A percentile compares a stretch with the other conserved stretches of the same genome.
Conservation (phyloP, 2,888 invertebrate species). For the Dioctria linearis region DNA sequence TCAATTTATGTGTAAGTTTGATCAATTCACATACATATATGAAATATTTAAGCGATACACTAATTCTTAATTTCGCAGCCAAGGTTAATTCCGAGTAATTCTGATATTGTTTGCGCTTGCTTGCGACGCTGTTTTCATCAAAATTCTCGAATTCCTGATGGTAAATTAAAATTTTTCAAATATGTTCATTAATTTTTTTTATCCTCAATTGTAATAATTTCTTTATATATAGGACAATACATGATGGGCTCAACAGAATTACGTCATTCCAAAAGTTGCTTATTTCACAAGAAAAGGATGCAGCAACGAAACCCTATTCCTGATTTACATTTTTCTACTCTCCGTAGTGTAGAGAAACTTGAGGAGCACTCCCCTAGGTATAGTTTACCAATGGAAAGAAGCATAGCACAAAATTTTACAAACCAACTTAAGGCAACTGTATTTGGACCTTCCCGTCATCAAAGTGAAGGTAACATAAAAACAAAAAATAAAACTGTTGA, state of each 20-base stretch:
- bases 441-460: not conserved
- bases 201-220: not conserved
- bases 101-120: not conserved
- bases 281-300: not conserved
- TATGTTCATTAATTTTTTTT: no score
- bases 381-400: no score
- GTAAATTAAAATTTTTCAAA: not conserved
- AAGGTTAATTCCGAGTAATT: not conserved
- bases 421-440: not conserved
- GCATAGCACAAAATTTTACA: no score
- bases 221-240: not conserved
- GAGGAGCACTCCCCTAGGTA: no score
- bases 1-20: not conserved
- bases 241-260: not conserved
- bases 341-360: no score
- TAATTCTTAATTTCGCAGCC: not conserved
- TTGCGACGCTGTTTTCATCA: not conserved
- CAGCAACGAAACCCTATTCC: not conserved
- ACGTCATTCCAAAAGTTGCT: not conserved
- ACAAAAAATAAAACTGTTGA: not conserved
- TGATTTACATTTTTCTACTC: no score
- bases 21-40: no score
- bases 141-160: not conserved
- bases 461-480: not conserved
- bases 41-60: not conserved